Evolutionary conservation across 2,113 vertebrate species (phyloP).

Genomic region (Crocuta crocuta): DNA sequence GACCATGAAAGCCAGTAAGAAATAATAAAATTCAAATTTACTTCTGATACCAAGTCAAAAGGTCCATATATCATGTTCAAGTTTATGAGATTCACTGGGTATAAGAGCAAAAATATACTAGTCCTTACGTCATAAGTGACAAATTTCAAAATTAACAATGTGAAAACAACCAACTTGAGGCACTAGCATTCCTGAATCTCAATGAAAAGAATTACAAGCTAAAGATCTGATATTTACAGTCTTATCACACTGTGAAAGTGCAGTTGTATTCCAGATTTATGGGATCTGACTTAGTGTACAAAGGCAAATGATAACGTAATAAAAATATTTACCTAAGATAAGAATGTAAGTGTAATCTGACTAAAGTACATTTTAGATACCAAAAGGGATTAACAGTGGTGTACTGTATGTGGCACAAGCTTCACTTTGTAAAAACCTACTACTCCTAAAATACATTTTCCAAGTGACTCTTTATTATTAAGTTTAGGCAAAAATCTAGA

Average conservation of each 20-base stretch:
- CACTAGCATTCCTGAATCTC: background rate
- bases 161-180: background rate
- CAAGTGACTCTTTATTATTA: background rate
- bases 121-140: background rate
- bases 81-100: background rate
- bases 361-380: conserved; percentile 15
- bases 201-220: background rate
- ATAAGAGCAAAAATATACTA: background rate
- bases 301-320: background rate
- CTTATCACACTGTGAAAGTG: background rate
- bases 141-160: background rate
- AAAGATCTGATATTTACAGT: background rate
- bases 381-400: background rate
- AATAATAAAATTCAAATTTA: background rate
- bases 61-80: background rate
- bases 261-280: background rate
- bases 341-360: background rate
- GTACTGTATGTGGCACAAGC: background rate
- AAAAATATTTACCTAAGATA: background rate
- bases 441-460: background rate
- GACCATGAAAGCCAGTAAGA: background rate
- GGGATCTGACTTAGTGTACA: background rate
- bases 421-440: background rate
- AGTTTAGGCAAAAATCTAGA: background rate
- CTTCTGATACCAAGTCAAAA: background rate